phyloP scores from a whole-genome alignment of 2,113 vertebrate species.

The Anhinga rufa region DNA sequence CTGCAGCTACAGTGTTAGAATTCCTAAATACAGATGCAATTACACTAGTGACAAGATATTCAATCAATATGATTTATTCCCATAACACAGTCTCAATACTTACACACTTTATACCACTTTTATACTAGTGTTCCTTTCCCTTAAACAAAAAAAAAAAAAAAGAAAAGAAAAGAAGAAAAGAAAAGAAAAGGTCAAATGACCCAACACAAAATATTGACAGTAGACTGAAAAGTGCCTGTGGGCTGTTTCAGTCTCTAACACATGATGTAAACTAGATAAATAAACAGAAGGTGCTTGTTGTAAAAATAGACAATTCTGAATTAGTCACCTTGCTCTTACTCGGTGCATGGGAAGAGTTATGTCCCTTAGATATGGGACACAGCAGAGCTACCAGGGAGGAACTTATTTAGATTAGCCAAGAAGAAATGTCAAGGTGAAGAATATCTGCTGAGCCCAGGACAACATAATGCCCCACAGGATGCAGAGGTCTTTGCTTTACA shows the following conservation, averaged over 20 bases:
- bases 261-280: not conserved
- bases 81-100: not conserved
- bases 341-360: not conserved
- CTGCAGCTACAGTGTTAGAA: not conserved
- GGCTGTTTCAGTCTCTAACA: not conserved
- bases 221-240: not conserved
- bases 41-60: conserved; percentile 5
- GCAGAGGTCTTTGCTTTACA: not conserved
- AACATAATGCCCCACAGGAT: not conserved
- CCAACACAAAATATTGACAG: not conserved
- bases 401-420: not conserved
- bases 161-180: no score
- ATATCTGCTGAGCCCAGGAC: not conserved
- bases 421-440: not conserved
- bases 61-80: conserved; percentile 20
- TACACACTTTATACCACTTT: not conserved
- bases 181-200: not conserved
- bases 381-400: fast-evolving
- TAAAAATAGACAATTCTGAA: not conserved
- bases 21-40: conserved; percentile 6
- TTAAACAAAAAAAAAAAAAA: not conserved
- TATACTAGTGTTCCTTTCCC: not conserved
- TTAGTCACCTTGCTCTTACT: not conserved
- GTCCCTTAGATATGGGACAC: not conserved
- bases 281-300: not conserved